Conservation (phyloP, 2,888 invertebrate genomes). For the Ceraclea dissimilis region DNA sequence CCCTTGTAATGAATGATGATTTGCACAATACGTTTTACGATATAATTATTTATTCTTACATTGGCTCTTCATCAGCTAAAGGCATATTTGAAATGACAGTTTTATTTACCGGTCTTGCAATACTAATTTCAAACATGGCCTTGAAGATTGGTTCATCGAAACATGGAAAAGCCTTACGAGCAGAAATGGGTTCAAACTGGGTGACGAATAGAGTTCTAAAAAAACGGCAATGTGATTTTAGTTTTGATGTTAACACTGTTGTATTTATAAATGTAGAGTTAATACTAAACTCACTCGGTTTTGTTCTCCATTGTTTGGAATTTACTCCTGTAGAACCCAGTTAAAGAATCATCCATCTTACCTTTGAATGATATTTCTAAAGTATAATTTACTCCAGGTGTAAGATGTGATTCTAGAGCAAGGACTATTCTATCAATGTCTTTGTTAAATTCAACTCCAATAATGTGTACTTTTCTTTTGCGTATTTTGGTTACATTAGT, state of each 20-base stretch:
- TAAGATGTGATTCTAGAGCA: slow-evolving; percentile 36
- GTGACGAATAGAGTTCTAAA: slow-evolving; percentile 54
- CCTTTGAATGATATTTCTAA: slow-evolving; percentile 50
- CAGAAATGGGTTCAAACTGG: slow-evolving; percentile 58
- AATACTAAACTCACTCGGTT: slow-evolving; percentile 37
- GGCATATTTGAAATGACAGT: slow-evolving; percentile 67
- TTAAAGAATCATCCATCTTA: slow-evolving; percentile 50
- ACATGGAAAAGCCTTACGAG: slow-evolving; percentile 63
- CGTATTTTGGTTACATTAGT: slow-evolving; percentile 4
- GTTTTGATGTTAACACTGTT: too few relatives aligned
- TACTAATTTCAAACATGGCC: slow-evolving; percentile 65
- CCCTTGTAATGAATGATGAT: too few relatives aligned
- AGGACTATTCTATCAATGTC: slow-evolving; percentile 37
- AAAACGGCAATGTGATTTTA: too few relatives aligned
- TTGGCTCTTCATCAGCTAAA: slow-evolving; percentile 42
- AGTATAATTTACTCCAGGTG: slow-evolving; percentile 46
- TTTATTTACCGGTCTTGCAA: slow-evolving; percentile 56
- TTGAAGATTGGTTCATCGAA: slow-evolving; percentile 74
- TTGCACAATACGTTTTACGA: background rate
- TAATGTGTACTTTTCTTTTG: slow-evolving; percentile 13
- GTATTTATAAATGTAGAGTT: too few relatives aligned
- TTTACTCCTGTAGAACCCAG: slow-evolving; percentile 61
- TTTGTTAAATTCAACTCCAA: slow-evolving; percentile 19
- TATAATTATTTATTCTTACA: slow-evolving; percentile 37
- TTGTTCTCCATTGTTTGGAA: slow-evolving; percentile 51